These are phyloP conservation scores for Tuberolachnus salignus DNA, from an alignment of 2,888 invertebrate species.

Conservation along the genomic window DNA sequence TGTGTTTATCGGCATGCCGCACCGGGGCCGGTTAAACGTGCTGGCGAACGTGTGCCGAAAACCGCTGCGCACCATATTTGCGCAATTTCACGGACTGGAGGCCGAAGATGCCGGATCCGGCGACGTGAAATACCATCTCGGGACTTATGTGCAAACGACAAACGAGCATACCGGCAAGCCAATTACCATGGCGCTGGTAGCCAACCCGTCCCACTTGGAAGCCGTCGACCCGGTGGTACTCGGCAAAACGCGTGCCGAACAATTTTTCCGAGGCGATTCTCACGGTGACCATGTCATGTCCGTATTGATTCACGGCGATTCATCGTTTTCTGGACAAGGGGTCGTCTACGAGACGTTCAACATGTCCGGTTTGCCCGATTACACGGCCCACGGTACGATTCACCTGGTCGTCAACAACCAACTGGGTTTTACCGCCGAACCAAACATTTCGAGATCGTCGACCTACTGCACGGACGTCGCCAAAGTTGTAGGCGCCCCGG, in stretches of 20 bases:
- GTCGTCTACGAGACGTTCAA: neutral
- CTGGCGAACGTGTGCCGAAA: constrained; percentile 91
- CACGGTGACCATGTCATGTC: constrained; percentile 80
- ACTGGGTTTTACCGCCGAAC: neutral
- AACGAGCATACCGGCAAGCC: constrained; percentile 74
- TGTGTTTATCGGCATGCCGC: constrained; percentile 93
- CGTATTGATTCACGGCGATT: neutral
- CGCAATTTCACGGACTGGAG: constrained; percentile 91
- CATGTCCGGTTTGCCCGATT: neutral
- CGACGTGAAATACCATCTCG: constrained; percentile 90
- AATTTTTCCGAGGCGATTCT: constrained; percentile 91
- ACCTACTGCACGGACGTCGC: neutral
- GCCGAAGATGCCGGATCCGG: constrained; percentile 89
- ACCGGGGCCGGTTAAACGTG: constrained; percentile 86
- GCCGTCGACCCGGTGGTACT: constrained; percentile 93
- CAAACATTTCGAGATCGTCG: no score
- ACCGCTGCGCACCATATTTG: constrained; percentile 86
- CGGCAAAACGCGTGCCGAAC: constrained; percentile 93
- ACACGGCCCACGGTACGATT: neutral
- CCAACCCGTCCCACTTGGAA: constrained; percentile 92
- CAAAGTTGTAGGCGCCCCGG: neutral
- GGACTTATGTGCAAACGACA: constrained; percentile 89
- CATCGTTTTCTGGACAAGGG: neutral
- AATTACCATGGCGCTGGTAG: constrained; percentile 84
- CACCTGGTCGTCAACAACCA: neutral